Evolutionary conservation across 1,140 invertebrate genomes (phyloP).

Genomic region (Ooceraea biroi): DNA sequence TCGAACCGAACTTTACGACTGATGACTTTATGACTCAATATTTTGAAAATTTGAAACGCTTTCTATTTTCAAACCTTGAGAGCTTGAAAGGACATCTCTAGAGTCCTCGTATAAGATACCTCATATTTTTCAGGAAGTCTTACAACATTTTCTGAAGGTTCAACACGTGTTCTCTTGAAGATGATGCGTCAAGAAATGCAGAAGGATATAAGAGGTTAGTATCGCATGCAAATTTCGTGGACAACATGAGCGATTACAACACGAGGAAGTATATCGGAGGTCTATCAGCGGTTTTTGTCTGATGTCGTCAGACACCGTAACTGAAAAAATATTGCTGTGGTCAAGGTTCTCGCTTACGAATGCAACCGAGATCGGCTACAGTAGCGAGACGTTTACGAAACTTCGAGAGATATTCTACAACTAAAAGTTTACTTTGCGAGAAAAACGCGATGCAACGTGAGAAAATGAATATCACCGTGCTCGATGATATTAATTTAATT

Average conservation of each 20-base stretch:
- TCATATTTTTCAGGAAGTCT: neutral
- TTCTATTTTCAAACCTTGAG: conserved; percentile 2
- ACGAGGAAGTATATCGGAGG: conserved; percentile 60
- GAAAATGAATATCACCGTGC: neutral
- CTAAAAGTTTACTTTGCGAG: neutral
- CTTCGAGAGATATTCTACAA: conserved; percentile 4
- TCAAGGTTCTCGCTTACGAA: conserved; percentile 36
- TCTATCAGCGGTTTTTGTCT: conserved; percentile 52
- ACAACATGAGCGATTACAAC: conserved; percentile 14
- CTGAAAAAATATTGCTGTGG: conserved; percentile 62
- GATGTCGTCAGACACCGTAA: conserved; percentile 64
- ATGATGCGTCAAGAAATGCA: neutral
- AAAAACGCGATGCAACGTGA: neutral
- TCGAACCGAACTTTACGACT: no score
- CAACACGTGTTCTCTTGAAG: neutral
- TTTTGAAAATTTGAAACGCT: neutral
- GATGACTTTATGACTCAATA: no score
- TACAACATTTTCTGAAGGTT: neutral
- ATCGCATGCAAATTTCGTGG: conserved; percentile 2
- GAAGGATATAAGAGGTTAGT: neutral
- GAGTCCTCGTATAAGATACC: no score
- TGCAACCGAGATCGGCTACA: conserved; percentile 1
- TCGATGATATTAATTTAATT: neutral
- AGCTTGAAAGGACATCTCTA: neutral
- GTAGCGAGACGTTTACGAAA: conserved; percentile 20